A percentile compares a stretch with the other conserved stretches of the same genome.
Evolutionary conservation across 2,888 invertebrate species (phyloP).

Genomic region (Sabatieria punctata): DNA sequence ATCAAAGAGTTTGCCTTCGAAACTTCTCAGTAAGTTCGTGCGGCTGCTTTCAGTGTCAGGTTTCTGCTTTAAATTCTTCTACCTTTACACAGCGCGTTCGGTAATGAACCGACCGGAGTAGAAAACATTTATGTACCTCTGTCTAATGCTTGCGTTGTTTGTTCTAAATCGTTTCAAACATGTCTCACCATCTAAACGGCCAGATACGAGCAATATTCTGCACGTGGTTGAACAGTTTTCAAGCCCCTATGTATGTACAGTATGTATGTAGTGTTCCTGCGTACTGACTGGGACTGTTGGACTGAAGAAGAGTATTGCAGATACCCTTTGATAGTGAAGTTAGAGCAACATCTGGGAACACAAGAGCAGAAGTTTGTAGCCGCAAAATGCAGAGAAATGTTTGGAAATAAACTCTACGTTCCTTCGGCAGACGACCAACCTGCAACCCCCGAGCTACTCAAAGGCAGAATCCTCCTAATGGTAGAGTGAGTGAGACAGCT

Average conservation of each 20-base stretch:
- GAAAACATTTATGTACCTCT: too few relatives aligned
- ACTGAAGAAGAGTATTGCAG: constrained; percentile 28
- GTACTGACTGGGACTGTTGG: too few relatives aligned
- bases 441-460: constrained; percentile 24
- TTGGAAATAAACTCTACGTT: constrained; percentile 31
- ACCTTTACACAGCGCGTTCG: too few relatives aligned
- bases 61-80: too few relatives aligned
- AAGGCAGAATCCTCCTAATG: constrained; percentile 21
- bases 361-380: constrained; percentile 36
- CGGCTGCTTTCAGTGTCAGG: too few relatives aligned
- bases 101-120: too few relatives aligned
- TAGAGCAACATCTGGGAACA: constrained; percentile 38
- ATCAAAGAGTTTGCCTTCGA: constrained; percentile 40
- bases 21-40: constrained; percentile 21
- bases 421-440: constrained; percentile 17
- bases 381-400: constrained; percentile 25
- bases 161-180: neutral
- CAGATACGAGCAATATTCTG: too few relatives aligned
- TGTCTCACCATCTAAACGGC: neutral
- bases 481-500: constrained; percentile 9
- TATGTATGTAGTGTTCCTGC: too few relatives aligned
- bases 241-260: too few relatives aligned
- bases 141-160: too few relatives aligned
- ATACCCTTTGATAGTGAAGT: constrained; percentile 39
- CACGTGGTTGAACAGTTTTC: too few relatives aligned